Conservation (phyloP, 1,140 invertebrate genomes). For the Maconellicoccus hirsutus region DNA sequence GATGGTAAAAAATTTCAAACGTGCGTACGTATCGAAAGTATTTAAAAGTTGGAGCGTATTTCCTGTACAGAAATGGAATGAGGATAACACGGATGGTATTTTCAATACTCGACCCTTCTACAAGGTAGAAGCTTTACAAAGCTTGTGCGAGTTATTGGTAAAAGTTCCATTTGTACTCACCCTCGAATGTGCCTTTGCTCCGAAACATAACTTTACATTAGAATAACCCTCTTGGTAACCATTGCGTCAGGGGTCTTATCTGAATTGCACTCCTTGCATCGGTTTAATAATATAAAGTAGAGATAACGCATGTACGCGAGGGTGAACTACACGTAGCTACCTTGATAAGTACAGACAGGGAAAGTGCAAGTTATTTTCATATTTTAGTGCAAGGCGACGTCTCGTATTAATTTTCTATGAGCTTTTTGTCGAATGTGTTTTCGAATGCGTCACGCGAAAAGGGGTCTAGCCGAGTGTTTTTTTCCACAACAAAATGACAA, state of each 20-base stretch:
- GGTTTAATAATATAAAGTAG: constrained; percentile 6
- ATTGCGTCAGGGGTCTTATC: not conserved
- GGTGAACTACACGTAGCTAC: not conserved
- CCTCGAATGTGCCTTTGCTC: not conserved
- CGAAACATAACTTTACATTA: constrained; percentile 21
- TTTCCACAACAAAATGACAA: not conserved
- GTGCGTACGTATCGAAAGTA: not conserved
- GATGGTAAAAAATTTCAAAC: not conserved
- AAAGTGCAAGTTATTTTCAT: constrained; percentile 5
- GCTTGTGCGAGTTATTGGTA: not conserved
- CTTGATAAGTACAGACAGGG: not conserved
- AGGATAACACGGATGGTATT: too few relatives aligned
- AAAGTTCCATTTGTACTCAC: not conserved
- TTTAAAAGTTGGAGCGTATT: not conserved
- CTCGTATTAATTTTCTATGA: not conserved
- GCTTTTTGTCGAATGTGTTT: not conserved
- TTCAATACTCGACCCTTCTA: too few relatives aligned
- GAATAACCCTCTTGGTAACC: constrained; percentile 10
- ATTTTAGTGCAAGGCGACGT: not conserved
- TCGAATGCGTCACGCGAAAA: not conserved
- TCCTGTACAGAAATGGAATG: too few relatives aligned
- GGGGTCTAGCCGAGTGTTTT: not conserved
- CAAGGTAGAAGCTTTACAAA: too few relatives aligned
- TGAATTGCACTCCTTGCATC: constrained; percentile 18
- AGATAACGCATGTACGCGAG: constrained; percentile 13